Base-by-base conservation (phyloP, 2,888 invertebrate genomes). In the Ctena decussata region DNA sequence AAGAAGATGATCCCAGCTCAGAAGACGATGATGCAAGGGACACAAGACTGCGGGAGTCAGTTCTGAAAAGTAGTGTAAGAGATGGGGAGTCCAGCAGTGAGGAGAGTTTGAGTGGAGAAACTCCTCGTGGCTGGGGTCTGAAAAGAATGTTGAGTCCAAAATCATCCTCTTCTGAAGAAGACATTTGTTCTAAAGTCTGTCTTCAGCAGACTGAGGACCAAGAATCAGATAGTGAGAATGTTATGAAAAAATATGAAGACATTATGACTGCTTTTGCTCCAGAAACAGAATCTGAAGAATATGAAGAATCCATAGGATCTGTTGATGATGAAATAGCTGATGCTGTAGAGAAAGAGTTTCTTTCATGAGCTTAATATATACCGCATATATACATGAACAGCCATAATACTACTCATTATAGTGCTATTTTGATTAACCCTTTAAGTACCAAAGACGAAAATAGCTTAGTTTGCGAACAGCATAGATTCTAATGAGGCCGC, bases 271-370 rank as follows among this genome's bases (percentile, higher is more conserved):
- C 93, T 0, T 93, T 93, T 88, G 91, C 91, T 24, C 91, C 91
- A 24, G 91, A 91, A 24, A 87, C 89, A 11, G 89, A 88, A n/a
- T 89, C 90, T 69, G 84, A 88, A 27, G 87, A 89, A 12, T 90
- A 89, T 82, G 87, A 86, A 3, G 93, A 92, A 35, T 94, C 95
- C 0, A 93, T 95, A 80, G 96, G 95, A 12, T 95, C 95, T 12
- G 95, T 95, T 21, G 96, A 96, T 91, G 96, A 96, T 85, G 96
- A 96, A 89, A 94, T 96, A 85, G 96, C 96, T 41, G 95, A 94
- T 73, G 96, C 96, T 72, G 94, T 96, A 12, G 95, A 95, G 84
- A 94, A 93, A 89, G 95, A 96, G 86, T 95, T 96, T 82, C 88
- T 95, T 46, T 88, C 88, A 35, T 65, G 35, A 65, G n/a, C n/a